phyloP scores from a whole-genome alignment of 2,797 vertebrate species.

The Clarias platycephalus region DNA sequence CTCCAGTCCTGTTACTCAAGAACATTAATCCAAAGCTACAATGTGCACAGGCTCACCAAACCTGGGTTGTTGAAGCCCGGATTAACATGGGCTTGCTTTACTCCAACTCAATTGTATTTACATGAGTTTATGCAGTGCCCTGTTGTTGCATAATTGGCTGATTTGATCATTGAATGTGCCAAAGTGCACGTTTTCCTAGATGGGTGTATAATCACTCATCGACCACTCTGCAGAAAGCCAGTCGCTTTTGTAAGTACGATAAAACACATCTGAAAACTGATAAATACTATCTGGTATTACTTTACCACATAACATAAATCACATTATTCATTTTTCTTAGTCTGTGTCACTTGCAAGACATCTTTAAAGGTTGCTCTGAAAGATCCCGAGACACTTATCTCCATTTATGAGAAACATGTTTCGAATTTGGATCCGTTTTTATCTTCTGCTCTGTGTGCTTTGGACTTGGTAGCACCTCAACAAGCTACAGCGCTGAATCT shows the following conservation, averaged over 20 bases:
- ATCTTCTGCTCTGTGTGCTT: conserved; percentile 55
- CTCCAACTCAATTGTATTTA: neutral
- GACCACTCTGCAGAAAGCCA: neutral
- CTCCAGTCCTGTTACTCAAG: neutral
- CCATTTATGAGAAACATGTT: conserved; percentile 11
- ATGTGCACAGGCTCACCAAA: neutral
- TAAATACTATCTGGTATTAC: neutral
- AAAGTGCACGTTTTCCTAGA: neutral
- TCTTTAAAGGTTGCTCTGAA: neutral
- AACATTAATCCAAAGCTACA: neutral
- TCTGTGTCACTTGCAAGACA: neutral
- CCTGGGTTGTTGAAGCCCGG: neutral
- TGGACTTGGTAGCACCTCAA: conserved; percentile 58
- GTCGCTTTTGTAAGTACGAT: neutral
- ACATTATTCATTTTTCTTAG: neutral
- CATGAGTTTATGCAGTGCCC: neutral
- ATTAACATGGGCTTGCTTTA: neutral
- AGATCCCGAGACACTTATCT: conserved; percentile 16
- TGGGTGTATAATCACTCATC: neutral
- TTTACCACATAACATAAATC: conserved; percentile 3
- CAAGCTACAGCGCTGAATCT: conserved; percentile 25
- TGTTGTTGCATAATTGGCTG: neutral
- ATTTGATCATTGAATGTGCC: neutral
- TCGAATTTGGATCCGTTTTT: conserved; percentile 24
- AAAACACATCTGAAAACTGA: conserved; percentile 11